These are phyloP conservation scores for Tetheella fluctuosa DNA, from an alignment of 2,888 invertebrate species.

Conservation along the genomic window DNA sequence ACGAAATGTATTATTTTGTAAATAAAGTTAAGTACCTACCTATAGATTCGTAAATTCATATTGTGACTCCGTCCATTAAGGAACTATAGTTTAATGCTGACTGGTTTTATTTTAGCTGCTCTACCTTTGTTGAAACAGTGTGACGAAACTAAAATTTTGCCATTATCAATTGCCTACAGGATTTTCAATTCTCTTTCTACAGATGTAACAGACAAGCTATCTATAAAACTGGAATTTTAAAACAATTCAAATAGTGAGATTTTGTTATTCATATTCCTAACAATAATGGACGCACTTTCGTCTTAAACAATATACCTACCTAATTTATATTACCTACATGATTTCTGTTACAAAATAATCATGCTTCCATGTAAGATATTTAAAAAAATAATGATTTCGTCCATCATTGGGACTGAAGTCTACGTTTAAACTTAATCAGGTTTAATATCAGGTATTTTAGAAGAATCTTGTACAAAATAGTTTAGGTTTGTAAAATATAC, in stretches of 20 bases:
- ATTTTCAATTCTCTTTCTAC: not conserved
- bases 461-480: constrained; percentile 46
- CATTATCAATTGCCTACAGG: not conserved
- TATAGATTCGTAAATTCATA: constrained; percentile 17
- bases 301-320: too few relatives aligned
- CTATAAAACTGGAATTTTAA: too few relatives aligned
- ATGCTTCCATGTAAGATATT: constrained; percentile 7
- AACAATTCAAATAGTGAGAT: too few relatives aligned
- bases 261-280: too few relatives aligned
- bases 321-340: not conserved
- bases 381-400: constrained; percentile 14
- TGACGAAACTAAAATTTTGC: too few relatives aligned
- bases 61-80: not conserved
- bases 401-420: constrained; percentile 8
- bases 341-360: not conserved
- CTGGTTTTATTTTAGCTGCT: not conserved
- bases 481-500: constrained; percentile 35
- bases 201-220: not conserved
- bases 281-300: too few relatives aligned
- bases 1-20: constrained; percentile 30
- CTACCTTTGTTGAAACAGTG: too few relatives aligned
- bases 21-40: constrained; percentile 25
- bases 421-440: constrained; percentile 4
- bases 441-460: constrained; percentile 25
- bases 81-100: not conserved